Base-by-base conservation (phyloP, 1,140 invertebrate species). In the Leptinotarsa lineolata region DNA sequence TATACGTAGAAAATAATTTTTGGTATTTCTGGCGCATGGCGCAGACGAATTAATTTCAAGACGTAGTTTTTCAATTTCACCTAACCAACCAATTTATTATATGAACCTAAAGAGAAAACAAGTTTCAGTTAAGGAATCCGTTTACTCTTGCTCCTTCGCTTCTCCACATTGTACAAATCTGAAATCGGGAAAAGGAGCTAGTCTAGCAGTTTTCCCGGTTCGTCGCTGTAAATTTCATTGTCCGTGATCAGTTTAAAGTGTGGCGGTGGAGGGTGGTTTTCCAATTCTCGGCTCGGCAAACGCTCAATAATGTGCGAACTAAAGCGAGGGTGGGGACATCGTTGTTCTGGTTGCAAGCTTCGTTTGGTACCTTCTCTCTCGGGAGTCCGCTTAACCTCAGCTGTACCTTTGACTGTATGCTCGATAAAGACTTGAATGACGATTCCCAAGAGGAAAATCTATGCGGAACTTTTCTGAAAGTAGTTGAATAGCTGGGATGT, bases 271-370 rank as follows among this genome's bases (percentile, higher is more conserved):
- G 81, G 82, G 83, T 81, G 80, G 82, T 74, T 83, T 81, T 81
- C 80, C 77, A 81, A 84, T 84, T 84, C 81, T 82, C 82, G 79
- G 79, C 82, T 83, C 81, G 81, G 68, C 82, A 77, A 78, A 79
- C 82, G 83, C 80, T 84, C 83, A 84, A 84, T 84, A 84, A 84
- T 81, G 83, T 84, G 83, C 82, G 83, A 84, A 84, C 80, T 81
- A 81, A 82, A 81, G 79, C 76, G 78, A 70, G 77, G 80, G 79
- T 73, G 80, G 80, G 79, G 80, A 78, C 79, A 72, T 75, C 78
- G 79, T 83, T 83, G 81, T 84, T 79, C 82, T 81, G 77, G 83
- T 84, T 81, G 81, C 82, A 82, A 83, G 83, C 74, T 83, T 83
- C 81, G 81, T 83, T 83, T 83, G 80, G 75, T 76, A 77, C 68